These are phyloP conservation scores for Aphrophora alni DNA, from an alignment of 2,888 invertebrate species.

Conservation along the genomic window DNA sequence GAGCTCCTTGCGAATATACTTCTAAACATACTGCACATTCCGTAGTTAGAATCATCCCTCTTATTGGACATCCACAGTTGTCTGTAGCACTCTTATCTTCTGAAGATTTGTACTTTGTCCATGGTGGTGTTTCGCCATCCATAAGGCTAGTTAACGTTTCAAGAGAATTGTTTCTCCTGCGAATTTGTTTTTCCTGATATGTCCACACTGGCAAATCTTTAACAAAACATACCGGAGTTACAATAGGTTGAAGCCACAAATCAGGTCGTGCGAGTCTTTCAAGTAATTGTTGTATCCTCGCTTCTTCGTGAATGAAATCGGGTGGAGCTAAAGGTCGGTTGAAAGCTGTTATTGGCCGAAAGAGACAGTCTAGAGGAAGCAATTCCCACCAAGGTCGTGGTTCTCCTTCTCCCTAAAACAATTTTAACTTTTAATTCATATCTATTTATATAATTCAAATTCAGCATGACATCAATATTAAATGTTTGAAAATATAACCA, in stretches of 20 bases:
- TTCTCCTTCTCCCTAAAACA: constrained; percentile 33
- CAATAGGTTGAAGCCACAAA: constrained; percentile 58
- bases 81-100: background rate
- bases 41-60: constrained; percentile 55
- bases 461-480: too few species aligned
- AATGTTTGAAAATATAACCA: too few species aligned
- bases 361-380: constrained; percentile 55
- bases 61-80: constrained; percentile 9
- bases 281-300: constrained; percentile 56
- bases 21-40: constrained; percentile 62
- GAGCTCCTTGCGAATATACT: constrained; percentile 54
- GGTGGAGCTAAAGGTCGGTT: constrained; percentile 49
- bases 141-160: constrained; percentile 32
- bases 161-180: background rate
- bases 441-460: too few species aligned
- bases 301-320: constrained; percentile 53
- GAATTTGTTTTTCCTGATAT: constrained; percentile 37
- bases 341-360: constrained; percentile 53
- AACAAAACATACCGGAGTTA: constrained; percentile 59
- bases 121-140: constrained; percentile 38
- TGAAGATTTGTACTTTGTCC: background rate
- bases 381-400: constrained; percentile 57
- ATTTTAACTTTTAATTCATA: too few species aligned
- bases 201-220: constrained; percentile 60
- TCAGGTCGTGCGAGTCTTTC: constrained; percentile 58